Percentiles rank a stretch among this genome's conserved stretches.
Conservation (phyloP, 2,888 invertebrate genomes). For the Chalcosyrphus nemorum region DNA sequence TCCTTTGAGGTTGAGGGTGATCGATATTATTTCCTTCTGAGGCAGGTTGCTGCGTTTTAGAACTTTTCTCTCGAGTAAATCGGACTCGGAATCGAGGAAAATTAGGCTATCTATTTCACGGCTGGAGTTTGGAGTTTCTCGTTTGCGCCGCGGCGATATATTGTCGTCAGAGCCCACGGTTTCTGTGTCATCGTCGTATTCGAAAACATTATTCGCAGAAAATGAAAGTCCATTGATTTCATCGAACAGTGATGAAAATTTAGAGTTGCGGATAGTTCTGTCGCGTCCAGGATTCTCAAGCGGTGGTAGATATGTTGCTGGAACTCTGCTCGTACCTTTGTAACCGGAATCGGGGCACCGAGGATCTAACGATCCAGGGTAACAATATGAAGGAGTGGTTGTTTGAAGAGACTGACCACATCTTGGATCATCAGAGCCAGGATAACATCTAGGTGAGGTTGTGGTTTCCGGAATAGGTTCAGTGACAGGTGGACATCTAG, state of each 20-base stretch:
- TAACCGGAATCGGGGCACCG: conserved; percentile 77
- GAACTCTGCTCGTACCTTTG: conserved; percentile 77
- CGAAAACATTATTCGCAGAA: conserved; percentile 76
- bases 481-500: conserved; percentile 51
- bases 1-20: conserved; percentile 45
- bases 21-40: conserved; percentile 35
- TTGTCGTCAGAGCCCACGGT: background rate
- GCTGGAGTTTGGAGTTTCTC: background rate
- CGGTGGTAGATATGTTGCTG: conserved; percentile 79
- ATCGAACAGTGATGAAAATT: conserved; percentile 74
- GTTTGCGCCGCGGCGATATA: background rate
- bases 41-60: conserved; percentile 33
- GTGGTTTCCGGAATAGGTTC: conserved; percentile 2
- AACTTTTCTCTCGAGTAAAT: conserved; percentile 38
- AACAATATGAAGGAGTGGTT: conserved; percentile 77
- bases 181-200: conserved; percentile 75
- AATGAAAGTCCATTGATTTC: conserved; percentile 79
- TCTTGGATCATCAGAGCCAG: conserved; percentile 75
- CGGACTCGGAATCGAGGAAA: conserved; percentile 6
- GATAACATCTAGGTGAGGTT: conserved; percentile 78
- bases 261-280: conserved; percentile 76
- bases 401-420: conserved; percentile 63
- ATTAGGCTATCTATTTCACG: background rate
- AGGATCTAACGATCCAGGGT: conserved; percentile 81
- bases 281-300: conserved; percentile 76